Evolutionary conservation across 92 coral and sea anemone genomes (phyloP), one percentile per base, ranked within the genome.

Genomic region (Epizoanthus rinbou): DNA sequence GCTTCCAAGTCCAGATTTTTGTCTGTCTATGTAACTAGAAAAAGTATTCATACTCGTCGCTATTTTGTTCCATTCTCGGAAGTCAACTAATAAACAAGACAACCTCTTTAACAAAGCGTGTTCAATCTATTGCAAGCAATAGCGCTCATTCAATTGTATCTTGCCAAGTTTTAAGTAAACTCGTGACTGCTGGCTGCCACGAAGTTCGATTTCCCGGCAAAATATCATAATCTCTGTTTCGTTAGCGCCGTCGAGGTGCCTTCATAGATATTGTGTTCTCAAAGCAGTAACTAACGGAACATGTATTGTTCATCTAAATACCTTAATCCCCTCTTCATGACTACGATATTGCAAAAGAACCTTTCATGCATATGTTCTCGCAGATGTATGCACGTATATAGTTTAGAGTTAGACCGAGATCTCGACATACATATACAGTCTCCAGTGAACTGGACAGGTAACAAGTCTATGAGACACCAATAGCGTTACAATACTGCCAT

Each of bases 11-110:
- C 94, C 85, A 82, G 97, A 86, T 53, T 96, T 90, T 69, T 94
- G 95, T 60, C 98, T 80, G 84, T 96, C 97, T 72, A 96, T 94
- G 84, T 94, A 96, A 69, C 87, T 96, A 35, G 95, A 90, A 64
- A 94, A 94, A 45, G 87, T 86, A 25, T 70, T 81, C 98, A 90
- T 90, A 37, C 11, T 79, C 54, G 54, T 2, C 54, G 15, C 15
- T 50, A 50, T 9, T 64, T 21, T 64, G 18, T 64, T 16, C 69
- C 69, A 64, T 17, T 21, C 69, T 64, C 43, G 43, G 65, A 18
- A 31, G 18, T 18, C 31, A 18, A 57, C 11, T 41, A 15, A 23
- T 16, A 80, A 72, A 45, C 0, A 21, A 5, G 56, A 24, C 45
- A 24, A 21, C 21, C 17, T 28, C 73, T 24, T 33, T 67, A 25